Percentiles rank a stretch among this genome's conserved stretches.
These are phyloP conservation scores for Plectrocnemia conspersa DNA, from an alignment of 1,140 invertebrate species.

Conservation along the genomic window DNA sequence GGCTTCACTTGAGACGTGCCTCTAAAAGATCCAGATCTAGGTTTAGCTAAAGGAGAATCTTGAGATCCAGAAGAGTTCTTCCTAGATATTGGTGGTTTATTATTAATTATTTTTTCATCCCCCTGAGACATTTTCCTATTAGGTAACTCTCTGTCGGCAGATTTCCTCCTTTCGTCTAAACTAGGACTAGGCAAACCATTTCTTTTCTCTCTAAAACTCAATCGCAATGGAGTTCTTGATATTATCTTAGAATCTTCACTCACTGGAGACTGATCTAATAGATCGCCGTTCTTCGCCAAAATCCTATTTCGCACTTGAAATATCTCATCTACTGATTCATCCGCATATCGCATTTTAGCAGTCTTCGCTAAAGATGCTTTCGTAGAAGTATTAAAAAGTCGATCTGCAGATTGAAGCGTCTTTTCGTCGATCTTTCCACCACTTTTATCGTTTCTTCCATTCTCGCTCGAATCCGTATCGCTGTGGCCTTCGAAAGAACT, in stretches of 20 bases:
- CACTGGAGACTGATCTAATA: too few relatives aligned
- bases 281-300: conserved; percentile 37
- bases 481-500: conserved; percentile 55
- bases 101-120: conserved; percentile 39
- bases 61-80: conserved; percentile 39
- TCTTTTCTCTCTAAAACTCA: conserved; percentile 46
- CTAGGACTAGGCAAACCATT: conserved; percentile 32
- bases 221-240: conserved; percentile 44
- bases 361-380: conserved; percentile 57
- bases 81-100: conserved; percentile 39
- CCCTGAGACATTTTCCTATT: conserved; percentile 36
- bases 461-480: conserved; percentile 52
- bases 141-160: conserved; percentile 4
- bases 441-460: conserved; percentile 36
- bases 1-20: conserved; percentile 35
- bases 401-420: conserved; percentile 47
- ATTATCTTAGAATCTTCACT: conserved; percentile 43
- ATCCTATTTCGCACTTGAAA: conserved; percentile 7
- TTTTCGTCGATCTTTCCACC: conserved; percentile 27
- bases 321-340: conserved; percentile 37
- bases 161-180: conserved; percentile 6
- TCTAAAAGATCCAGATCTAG: conserved; percentile 28
- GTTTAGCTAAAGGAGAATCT: conserved; percentile 32
- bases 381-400: conserved; percentile 53
- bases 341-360: conserved; percentile 52